Evolutionary conservation across 2,113 vertebrate genomes (phyloP).

Genomic region (Aspidoscelis tigris): DNA sequence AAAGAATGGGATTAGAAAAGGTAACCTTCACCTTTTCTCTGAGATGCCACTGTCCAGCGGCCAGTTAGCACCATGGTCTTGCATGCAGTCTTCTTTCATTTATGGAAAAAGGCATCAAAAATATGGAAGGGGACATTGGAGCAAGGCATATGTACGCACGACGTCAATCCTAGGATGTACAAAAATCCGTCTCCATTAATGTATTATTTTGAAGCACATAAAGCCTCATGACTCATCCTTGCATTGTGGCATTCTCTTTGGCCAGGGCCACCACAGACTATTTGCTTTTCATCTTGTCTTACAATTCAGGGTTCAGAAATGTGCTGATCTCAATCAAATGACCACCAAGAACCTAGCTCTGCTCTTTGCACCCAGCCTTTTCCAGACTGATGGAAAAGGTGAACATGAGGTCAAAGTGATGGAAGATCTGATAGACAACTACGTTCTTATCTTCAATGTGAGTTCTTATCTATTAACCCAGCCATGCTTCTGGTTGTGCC

Average conservation of each 20-base stretch:
- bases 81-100: background rate
- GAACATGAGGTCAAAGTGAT: slow-evolving; percentile 95
- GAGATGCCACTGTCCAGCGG: no score
- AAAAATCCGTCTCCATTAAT: background rate
- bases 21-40: no score
- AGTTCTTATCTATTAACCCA: slow-evolving; percentile 51
- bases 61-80: no score
- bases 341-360: slow-evolving; percentile 95
- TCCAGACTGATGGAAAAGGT: slow-evolving; percentile 95
- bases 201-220: no score
- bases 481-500: no score
- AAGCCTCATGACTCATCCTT: no score
- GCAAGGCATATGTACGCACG: background rate
- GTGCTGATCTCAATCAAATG: slow-evolving; percentile 96
- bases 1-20: no score
- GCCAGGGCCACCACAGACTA: no score
- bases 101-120: background rate
- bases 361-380: slow-evolving; percentile 96
- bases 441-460: slow-evolving; percentile 90
- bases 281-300: background rate
- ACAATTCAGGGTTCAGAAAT: slow-evolving; percentile 91
- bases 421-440: slow-evolving; percentile 95
- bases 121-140: background rate
- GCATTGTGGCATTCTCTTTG: no score
- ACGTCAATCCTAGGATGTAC: background rate